Conservation (phyloP, 2,797 vertebrate genomes). For the Gobionotothen gibberifrons region DNA sequence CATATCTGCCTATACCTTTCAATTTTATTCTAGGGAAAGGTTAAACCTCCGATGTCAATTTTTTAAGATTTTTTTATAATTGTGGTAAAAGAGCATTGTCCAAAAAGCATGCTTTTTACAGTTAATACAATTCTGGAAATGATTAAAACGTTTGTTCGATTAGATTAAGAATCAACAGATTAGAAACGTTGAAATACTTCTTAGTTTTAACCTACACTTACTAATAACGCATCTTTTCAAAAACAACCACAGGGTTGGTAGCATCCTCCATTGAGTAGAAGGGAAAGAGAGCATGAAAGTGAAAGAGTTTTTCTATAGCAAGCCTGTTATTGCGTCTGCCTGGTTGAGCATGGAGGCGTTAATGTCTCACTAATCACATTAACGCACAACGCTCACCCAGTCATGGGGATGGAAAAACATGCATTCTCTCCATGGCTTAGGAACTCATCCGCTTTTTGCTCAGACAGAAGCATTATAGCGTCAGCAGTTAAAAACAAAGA, state of each 20-base stretch:
- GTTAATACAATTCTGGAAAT: too few species aligned
- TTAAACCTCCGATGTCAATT: too few species aligned
- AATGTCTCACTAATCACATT: conserved; percentile 85
- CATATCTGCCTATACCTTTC: too few species aligned
- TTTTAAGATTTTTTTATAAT: too few species aligned
- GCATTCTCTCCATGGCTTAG: conserved; percentile 75
- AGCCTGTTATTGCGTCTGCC: conserved; percentile 70
- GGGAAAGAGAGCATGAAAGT: conserved; percentile 48
- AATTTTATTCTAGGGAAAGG: too few species aligned
- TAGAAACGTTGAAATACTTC: too few species aligned
- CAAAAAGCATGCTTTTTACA: too few species aligned
- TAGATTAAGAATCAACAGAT: too few species aligned
- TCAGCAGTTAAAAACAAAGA: conserved; percentile 80
- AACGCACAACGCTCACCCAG: conserved; percentile 77
- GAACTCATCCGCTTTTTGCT: conserved; percentile 68
- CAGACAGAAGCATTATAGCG: conserved; percentile 73
- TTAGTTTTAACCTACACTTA: too few species aligned
- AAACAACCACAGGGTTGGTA: conserved; percentile 41
- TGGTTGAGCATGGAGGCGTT: conserved; percentile 77
- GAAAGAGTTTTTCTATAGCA: conserved; percentile 54
- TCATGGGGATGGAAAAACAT: conserved; percentile 79
- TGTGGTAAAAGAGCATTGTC: too few species aligned
- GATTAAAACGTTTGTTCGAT: too few species aligned
- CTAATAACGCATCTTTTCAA: too few species aligned
- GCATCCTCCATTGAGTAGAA: conserved; percentile 32